phyloP scores from a whole-genome alignment of 2,888 invertebrate species.

The Monopis laevigella region DNA sequence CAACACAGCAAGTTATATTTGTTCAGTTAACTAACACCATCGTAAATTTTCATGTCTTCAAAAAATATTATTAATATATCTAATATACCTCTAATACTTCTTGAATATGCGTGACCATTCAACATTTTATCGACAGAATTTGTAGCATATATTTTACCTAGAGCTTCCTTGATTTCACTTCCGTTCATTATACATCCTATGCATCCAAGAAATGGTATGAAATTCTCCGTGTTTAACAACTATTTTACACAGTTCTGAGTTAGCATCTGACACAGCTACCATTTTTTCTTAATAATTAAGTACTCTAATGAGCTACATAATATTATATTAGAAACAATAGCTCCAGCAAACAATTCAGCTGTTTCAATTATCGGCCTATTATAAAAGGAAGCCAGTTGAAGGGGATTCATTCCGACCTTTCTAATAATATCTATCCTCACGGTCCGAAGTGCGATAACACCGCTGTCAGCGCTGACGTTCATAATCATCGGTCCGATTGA shows the following conservation, averaged over 20 bases:
- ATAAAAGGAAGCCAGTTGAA: no score
- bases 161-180: constrained; percentile 26
- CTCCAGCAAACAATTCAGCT: no score
- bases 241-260: constrained; percentile 18
- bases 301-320: no score
- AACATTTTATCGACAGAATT: constrained; percentile 30
- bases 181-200: no score
- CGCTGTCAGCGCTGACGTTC: no score
- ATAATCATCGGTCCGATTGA: no score
- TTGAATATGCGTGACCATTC: constrained; percentile 27
- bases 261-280: constrained; percentile 18
- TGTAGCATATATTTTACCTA: constrained; percentile 22
- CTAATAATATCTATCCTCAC: no score
- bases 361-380: no score
- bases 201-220: constrained; percentile 29
- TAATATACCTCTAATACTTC: constrained; percentile 28
- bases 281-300: no score
- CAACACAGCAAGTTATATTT: constrained; percentile 23
- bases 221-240: constrained; percentile 32
- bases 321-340: no score
- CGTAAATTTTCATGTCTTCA: constrained; percentile 24
- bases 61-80: constrained; percentile 24
- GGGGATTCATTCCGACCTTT: no score
- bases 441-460: no score
- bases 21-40: constrained; percentile 23